These are phyloP conservation scores for Schizotus pectinicornis DNA, from an alignment of 2,888 invertebrate genomes.

Conservation along the genomic window DNA sequence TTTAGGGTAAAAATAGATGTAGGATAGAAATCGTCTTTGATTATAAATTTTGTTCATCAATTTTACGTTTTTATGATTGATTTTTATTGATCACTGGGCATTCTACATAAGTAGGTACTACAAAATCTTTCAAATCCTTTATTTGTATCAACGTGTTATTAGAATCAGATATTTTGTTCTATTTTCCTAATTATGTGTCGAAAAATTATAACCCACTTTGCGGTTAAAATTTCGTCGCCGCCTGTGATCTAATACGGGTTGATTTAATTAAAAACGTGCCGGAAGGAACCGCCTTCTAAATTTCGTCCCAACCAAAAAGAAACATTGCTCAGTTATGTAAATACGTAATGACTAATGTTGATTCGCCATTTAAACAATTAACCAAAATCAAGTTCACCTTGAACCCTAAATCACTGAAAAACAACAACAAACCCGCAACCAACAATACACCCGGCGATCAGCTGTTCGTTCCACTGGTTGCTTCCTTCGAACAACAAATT, in stretches of 20 bases:
- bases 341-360: background rate
- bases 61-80: too few relatives aligned
- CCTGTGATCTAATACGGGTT: background rate
- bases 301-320: background rate
- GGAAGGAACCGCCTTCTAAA: background rate
- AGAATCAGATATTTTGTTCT: too few relatives aligned
- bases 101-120: too few relatives aligned
- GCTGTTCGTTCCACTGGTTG: background rate
- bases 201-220: too few relatives aligned
- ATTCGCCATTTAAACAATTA: background rate
- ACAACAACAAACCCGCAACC: constrained; percentile 7
- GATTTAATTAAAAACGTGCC: background rate
- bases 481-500: constrained; percentile 1
- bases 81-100: too few relatives aligned
- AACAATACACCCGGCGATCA: constrained; percentile 15
- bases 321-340: background rate
- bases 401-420: background rate
- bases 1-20: too few relatives aligned
- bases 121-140: too few relatives aligned
- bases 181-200: too few relatives aligned
- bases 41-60: too few relatives aligned
- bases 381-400: constrained; percentile 5
- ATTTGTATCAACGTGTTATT: too few relatives aligned
- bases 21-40: too few relatives aligned
- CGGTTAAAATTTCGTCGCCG: background rate